A percentile compares a stretch with the other conserved stretches of the same genome.
Evolutionary conservation across 2,888 invertebrate genomes (phyloP).

Genomic region (Antitype chi): DNA sequence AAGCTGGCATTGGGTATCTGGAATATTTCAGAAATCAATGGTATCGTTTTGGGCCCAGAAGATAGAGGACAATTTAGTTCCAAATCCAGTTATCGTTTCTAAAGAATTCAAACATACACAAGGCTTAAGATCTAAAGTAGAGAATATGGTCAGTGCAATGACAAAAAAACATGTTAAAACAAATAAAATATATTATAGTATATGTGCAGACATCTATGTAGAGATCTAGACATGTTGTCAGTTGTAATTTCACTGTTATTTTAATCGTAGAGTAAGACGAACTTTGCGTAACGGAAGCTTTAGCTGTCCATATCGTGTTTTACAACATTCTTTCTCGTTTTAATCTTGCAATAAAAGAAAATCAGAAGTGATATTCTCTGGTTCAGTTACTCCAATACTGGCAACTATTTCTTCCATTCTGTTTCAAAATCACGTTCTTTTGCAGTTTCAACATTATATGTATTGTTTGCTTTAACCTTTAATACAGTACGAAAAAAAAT

Average conservation of each 20-base stretch:
- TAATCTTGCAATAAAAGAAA: conserved; percentile 21
- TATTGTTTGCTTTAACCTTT: neutral
- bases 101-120: neutral
- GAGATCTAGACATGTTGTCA: conserved; percentile 37
- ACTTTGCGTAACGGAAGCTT: conserved; percentile 42
- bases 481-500: neutral
- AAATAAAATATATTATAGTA: conserved; percentile 7
- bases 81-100: neutral
- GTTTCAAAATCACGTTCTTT: neutral
- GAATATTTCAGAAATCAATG: neutral
- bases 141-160: neutral
- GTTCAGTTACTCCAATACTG: neutral
- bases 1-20: neutral
- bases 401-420: neutral
- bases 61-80: neutral
- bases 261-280: conserved; percentile 43
- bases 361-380: conserved; percentile 18
- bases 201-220: conserved; percentile 40
- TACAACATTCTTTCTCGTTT: conserved; percentile 47
- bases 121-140: neutral
- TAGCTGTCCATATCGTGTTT: conserved; percentile 33
- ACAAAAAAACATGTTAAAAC: conserved; percentile 1
- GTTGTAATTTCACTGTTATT: conserved; percentile 55
- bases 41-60: neutral
- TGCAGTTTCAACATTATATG: neutral